Percentiles rank a stretch among this genome's conserved stretches.
These are phyloP conservation scores for Hapalemur alaotrensis DNA, from an alignment of 2,797 vertebrate species.

Conservation along the genomic window DNA sequence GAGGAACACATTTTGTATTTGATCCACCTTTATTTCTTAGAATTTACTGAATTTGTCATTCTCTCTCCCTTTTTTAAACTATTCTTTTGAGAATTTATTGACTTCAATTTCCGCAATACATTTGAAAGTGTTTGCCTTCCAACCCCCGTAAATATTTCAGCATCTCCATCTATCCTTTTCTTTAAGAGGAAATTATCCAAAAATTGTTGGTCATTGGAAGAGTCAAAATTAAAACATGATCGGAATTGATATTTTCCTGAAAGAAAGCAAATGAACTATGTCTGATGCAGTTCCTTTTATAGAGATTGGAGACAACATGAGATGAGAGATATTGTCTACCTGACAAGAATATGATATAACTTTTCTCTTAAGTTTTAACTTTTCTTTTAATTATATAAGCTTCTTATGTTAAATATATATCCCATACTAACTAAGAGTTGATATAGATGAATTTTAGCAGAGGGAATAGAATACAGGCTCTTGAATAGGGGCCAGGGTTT, in stretches of 20 bases:
- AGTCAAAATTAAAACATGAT: not conserved
- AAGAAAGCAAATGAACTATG: not conserved
- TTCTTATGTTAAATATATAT: not conserved
- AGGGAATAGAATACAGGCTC: not conserved
- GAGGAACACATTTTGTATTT: not conserved
- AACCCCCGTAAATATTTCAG: not conserved
- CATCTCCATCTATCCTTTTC: not conserved
- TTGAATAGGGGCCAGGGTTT: not conserved
- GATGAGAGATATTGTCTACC: not conserved
- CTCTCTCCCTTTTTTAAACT: not conserved
- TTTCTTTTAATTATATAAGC: not conserved
- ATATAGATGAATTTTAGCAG: not conserved
- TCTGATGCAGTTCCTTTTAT: not conserved
- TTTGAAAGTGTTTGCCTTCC: not conserved
- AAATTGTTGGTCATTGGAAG: not conserved
- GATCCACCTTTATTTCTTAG: not conserved
- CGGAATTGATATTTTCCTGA: not conserved
- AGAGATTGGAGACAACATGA: not conserved
- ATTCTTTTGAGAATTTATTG: not conserved
- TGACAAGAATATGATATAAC: not conserved
- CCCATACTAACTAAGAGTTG: not conserved
- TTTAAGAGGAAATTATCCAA: not conserved
- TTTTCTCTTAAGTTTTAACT: slow-evolving; percentile 24
- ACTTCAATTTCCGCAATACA: not conserved
- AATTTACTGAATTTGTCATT: not conserved